Conservation (phyloP, 2,113 vertebrate genomes). For the Paratilapia polleni region DNA sequence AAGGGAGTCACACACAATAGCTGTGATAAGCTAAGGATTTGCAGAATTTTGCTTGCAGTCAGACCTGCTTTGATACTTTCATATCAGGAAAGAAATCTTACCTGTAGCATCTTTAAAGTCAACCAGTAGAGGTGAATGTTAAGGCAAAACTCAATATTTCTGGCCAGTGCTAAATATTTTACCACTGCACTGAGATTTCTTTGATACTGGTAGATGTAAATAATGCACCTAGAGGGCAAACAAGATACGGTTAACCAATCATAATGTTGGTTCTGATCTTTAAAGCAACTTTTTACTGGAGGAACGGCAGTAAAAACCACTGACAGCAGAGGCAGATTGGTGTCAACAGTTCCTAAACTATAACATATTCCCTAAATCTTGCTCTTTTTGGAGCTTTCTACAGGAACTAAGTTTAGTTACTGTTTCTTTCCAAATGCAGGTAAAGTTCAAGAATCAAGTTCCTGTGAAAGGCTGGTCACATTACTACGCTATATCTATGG, state of each 20-base stretch:
- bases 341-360: neutral
- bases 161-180: neutral
- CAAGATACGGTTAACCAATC: neutral
- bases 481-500: neutral
- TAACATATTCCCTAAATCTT: neutral
- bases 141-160: neutral
- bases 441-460: neutral
- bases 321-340: neutral
- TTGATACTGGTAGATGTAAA: neutral
- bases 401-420: neutral
- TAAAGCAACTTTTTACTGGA: neutral
- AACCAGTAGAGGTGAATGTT: neutral
- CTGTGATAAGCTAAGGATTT: conserved; percentile 59
- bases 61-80: conserved; percentile 39
- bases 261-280: neutral
- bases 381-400: too few species aligned
- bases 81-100: conserved; percentile 3
- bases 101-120: conserved; percentile 4
- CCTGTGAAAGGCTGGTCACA: neutral
- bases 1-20: conserved; percentile 16
- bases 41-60: conserved; percentile 30
- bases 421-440: neutral
- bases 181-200: neutral
- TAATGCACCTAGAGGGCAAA: neutral
- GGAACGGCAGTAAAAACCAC: neutral